Evolutionary conservation across 1,140 invertebrate genomes (phyloP).

Genomic region (Drosophila eugracilis): DNA sequence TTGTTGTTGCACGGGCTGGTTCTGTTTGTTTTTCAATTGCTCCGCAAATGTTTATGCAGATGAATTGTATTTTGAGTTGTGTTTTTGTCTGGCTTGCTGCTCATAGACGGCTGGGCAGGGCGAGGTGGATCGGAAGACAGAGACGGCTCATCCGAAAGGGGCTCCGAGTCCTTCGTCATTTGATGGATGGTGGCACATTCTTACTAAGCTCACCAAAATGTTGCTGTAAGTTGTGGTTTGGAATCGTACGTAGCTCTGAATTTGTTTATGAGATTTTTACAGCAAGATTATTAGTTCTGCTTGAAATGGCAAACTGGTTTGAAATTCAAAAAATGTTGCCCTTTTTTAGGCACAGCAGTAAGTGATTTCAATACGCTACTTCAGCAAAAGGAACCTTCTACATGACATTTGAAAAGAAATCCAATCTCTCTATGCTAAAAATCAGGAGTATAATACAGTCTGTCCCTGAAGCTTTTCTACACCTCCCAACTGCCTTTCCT

Average conservation of each 20-base stretch:
- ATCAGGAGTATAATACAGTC: not conserved
- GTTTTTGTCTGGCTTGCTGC: slow-evolving; percentile 60
- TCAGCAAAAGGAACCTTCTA: no score
- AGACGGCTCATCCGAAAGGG: slow-evolving; percentile 11
- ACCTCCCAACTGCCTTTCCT: not conserved
- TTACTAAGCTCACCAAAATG: slow-evolving; percentile 53
- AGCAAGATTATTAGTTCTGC: not conserved
- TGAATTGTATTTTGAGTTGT: slow-evolving; percentile 80
- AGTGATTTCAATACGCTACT: no score
- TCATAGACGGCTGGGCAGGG: slow-evolving; percentile 5
- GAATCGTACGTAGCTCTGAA: not conserved
- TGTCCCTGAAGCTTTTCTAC: not conserved
- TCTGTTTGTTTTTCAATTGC: slow-evolving; percentile 76
- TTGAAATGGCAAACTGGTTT: no score
- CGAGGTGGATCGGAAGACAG: not conserved
- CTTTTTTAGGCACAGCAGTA: no score
- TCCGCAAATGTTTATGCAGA: slow-evolving; percentile 81
- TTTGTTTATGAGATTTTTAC: not conserved
- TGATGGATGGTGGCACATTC: slow-evolving; percentile 61
- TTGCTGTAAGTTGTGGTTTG: slow-evolving; percentile 43
- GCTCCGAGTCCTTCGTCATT: slow-evolving; percentile 32
- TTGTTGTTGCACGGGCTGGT: slow-evolving; percentile 46
- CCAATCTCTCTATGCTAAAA: no score
- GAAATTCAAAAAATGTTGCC: no score
- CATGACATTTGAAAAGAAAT: no score